A percentile compares a stretch with the other conserved stretches of the same genome.
These are phyloP conservation scores for Drosophila sordidula DNA, from an alignment of 2,888 invertebrate genomes.

Conservation along the genomic window DNA sequence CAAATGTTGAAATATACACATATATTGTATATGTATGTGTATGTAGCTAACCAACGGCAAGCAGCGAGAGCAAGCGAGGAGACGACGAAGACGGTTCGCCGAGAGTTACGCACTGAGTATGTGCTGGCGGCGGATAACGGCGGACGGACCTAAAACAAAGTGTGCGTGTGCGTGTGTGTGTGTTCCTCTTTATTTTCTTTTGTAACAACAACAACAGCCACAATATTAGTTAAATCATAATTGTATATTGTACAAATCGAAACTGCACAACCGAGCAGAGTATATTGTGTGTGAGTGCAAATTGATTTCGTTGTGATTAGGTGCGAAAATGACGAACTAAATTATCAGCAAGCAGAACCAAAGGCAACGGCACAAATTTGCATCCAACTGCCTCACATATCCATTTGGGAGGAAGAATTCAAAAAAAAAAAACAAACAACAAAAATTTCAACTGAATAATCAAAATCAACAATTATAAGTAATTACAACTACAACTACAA, in stretches of 20 bases:
- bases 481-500: conserved; percentile 44
- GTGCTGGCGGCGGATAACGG: conserved; percentile 63
- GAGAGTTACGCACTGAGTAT: conserved; percentile 61
- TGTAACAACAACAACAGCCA: conserved; percentile 54
- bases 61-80: conserved; percentile 50
- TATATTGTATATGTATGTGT: conserved; percentile 1
- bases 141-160: conserved; percentile 53
- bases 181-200: conserved; percentile 57
- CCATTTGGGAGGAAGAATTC: conserved; percentile 24
- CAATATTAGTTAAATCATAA: conserved; percentile 57
- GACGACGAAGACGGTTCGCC: conserved; percentile 55
- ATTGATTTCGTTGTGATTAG: conserved; percentile 38
- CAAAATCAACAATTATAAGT: conserved; percentile 51
- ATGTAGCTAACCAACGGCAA: conserved; percentile 23
- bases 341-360: conserved; percentile 26
- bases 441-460: conserved; percentile 25
- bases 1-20: conserved; percentile 1
- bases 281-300: conserved; percentile 49
- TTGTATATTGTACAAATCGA: conserved; percentile 33
- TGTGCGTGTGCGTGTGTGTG: conserved; percentile 53
- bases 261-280: conserved; percentile 32
- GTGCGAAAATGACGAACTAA: conserved; percentile 48
- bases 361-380: conserved; percentile 34
- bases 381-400: conserved; percentile 43
- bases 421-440: background rate